Percentiles rank a stretch among this genome's conserved stretches.
phyloP scores from a whole-genome alignment of 2,113 vertebrate species.

The Notarius quadriscutis region DNA sequence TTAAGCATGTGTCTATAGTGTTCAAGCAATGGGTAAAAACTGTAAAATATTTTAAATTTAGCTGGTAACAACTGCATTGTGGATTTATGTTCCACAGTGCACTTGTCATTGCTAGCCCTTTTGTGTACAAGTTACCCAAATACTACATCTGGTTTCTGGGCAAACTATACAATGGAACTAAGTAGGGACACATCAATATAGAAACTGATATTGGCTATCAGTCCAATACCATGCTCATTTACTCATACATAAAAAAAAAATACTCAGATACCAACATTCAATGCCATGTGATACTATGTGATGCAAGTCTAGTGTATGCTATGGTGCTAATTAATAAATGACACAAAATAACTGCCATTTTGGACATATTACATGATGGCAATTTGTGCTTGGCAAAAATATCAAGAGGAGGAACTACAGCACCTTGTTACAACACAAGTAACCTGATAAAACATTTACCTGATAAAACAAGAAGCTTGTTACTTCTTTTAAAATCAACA shows the following conservation, averaged over 20 bases:
- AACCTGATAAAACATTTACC: not conserved
- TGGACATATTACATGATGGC: not conserved
- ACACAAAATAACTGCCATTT: not conserved
- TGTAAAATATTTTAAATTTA: not conserved
- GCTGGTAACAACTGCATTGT: not conserved
- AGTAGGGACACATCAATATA: not conserved
- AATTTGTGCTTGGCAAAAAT: not conserved
- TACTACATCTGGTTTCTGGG: not conserved
- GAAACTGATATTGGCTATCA: not conserved
- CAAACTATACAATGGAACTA: not conserved
- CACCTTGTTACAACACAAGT: not conserved
- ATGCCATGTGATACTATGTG: not conserved
- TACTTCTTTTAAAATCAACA: not conserved
- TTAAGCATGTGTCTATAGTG: too few species aligned
- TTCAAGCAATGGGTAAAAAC: too few species aligned
- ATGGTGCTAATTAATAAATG: not conserved
- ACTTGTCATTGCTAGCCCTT: not conserved
- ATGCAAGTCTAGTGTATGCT: not conserved
- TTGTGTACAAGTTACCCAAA: not conserved
- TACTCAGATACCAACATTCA: not conserved
- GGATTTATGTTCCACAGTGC: not conserved
- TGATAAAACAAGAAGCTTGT: too few species aligned
- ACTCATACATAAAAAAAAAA: not conserved
- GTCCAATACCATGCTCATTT: not conserved
- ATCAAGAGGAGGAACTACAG: not conserved